A percentile compares a stretch with the other conserved stretches of the same genome.
These are phyloP conservation scores for Philonicus albiceps DNA, from an alignment of 2,888 invertebrate species.

Conservation along the genomic window DNA sequence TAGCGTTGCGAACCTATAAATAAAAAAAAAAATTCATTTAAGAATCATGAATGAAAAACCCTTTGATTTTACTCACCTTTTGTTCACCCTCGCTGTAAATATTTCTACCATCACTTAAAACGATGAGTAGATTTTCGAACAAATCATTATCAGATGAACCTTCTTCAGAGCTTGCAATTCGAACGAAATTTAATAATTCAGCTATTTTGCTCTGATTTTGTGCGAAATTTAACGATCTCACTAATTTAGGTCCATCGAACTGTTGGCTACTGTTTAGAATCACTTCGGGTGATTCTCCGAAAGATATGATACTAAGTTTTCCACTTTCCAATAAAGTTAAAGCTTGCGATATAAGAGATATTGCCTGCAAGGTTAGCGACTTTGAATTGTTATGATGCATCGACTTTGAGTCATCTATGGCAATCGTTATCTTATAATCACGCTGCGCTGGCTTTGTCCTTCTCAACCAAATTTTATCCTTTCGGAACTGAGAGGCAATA, in stretches of 20 bases:
- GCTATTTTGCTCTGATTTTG: constrained; percentile 90
- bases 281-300: constrained; percentile 84
- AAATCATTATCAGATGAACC: constrained; percentile 60
- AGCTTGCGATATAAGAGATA: constrained; percentile 90
- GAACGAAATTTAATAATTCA: constrained; percentile 80
- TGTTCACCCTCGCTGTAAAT: constrained; percentile 88
- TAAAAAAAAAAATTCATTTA: not conserved
- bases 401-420: constrained; percentile 93
- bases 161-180: constrained; percentile 70
- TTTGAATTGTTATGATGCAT: constrained; percentile 91
- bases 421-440: constrained; percentile 94
- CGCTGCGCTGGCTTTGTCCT: constrained; percentile 94
- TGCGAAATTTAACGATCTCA: constrained; percentile 84
- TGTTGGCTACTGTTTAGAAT: constrained; percentile 89
- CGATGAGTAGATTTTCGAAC: constrained; percentile 74
- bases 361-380: constrained; percentile 92
- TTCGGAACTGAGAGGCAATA: constrained; percentile 98
- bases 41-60: not conserved
- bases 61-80: constrained; percentile 64
- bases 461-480: constrained; percentile 98
- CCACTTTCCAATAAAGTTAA: constrained; percentile 93
- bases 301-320: constrained; percentile 88
- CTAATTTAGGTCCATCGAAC: constrained; percentile 79
- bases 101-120: constrained; percentile 95
- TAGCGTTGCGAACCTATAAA: constrained; percentile 73